phyloP scores from a whole-genome alignment of 2,113 vertebrate species.

The Rhizomys pruinosus region DNA sequence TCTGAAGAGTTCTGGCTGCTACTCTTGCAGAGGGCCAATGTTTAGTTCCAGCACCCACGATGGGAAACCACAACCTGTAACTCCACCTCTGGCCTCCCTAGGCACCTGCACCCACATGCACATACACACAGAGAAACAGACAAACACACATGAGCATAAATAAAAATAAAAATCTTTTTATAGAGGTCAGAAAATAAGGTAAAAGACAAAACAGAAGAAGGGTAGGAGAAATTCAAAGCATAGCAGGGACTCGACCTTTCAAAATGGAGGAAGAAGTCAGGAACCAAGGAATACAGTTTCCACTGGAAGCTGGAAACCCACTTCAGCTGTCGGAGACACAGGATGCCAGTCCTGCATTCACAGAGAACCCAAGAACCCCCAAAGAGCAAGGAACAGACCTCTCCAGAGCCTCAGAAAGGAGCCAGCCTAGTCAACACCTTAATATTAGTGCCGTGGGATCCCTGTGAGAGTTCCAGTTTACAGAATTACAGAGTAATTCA shows the following conservation, averaged over 20 bases:
- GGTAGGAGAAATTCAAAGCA: neutral
- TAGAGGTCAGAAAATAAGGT: neutral
- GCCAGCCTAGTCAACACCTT: neutral
- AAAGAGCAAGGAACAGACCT: neutral
- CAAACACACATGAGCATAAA: neutral
- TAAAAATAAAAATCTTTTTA: neutral
- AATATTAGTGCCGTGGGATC: neutral
- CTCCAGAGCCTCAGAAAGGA: neutral
- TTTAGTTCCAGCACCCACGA: neutral
- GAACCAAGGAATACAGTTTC: neutral
- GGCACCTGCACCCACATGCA: neutral
- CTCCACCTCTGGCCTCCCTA: neutral
- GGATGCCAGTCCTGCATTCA: neutral
- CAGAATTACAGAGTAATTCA: neutral
- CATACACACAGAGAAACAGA: neutral
- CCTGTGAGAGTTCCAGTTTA: neutral
- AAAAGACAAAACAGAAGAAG: neutral
- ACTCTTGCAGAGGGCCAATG: neutral
- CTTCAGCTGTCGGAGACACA: neutral
- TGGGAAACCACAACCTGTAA: too few relatives aligned
- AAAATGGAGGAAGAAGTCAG: neutral
- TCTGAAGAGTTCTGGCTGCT: neutral
- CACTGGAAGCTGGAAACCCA: neutral
- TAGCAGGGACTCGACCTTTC: neutral
- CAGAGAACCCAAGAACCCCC: neutral